phyloP scores from a whole-genome alignment of 1,140 invertebrate genomes.

The Diachasmimorpha longicaudata region DNA sequence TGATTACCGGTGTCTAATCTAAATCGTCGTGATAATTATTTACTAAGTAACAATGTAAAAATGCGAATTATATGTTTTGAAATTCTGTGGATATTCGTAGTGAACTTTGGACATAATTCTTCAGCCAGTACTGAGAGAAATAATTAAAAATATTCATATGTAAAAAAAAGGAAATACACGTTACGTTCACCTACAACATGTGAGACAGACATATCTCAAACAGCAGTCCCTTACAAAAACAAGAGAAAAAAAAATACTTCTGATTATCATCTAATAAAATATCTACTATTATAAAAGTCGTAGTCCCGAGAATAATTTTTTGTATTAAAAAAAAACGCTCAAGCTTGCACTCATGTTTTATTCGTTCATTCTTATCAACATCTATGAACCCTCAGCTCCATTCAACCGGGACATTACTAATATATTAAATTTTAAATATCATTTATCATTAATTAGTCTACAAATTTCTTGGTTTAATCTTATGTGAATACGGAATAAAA shows the following conservation, averaged over 20 bases:
- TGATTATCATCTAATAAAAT: conserved; percentile 21
- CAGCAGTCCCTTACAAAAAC: conserved; percentile 30
- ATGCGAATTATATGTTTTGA: conserved; percentile 35
- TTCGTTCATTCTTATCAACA: conserved; percentile 21
- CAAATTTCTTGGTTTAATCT: conserved; percentile 5
- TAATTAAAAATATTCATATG: conserved; percentile 5
- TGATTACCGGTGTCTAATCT: conserved; percentile 32
- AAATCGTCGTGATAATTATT: conserved; percentile 44
- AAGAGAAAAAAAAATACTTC: conserved; percentile 11
- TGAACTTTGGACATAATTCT: conserved; percentile 32
- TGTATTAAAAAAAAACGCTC: not conserved
- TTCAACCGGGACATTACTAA: conserved; percentile 36
- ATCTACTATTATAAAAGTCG: conserved; percentile 3
- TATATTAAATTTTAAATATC: conserved; percentile 40
- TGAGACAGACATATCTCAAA: conserved; percentile 14
- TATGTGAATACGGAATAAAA: not conserved
- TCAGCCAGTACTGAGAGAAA: conserved; percentile 17
- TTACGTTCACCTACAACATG: not conserved
- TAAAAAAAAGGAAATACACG: conserved; percentile 15
- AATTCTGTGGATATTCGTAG: conserved; percentile 34
- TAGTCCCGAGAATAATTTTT: not conserved
- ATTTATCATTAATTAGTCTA: conserved; percentile 36
- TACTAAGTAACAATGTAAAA: conserved; percentile 55
- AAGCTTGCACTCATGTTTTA: not conserved
- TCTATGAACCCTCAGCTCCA: not conserved